Evolutionary conservation across 2,888 invertebrate genomes (phyloP), one percentile per base, ranked within the genome.

Genomic region (Sarcophaga caerulescens): DNA sequence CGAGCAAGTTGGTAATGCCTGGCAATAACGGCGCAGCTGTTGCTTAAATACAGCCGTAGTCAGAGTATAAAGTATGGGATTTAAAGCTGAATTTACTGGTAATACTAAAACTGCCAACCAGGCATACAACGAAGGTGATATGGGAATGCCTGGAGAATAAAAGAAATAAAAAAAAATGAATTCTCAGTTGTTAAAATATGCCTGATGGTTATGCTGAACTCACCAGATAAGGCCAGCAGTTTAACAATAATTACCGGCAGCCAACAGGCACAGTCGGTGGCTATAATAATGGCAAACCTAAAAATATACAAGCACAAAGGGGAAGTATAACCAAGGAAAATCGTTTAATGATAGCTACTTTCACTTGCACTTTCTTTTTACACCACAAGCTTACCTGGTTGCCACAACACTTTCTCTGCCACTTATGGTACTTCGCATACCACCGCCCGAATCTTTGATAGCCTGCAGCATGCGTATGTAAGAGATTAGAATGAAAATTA

Each of bases 211-310:
- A 62, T 63, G 21, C 19, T 3, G 52, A 57, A 77, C 83, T 89
- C 89, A 94, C 95, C 95, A 85, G 93, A 92, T 19, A 95, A 92
- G 2, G 95, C 95, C 6, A 94, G 91, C 80, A 94, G 87, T 90
- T 95, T 95, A 63, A 95, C 94, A 44, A 94, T 89, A 60, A 95
- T 94, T 47, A 95, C 93, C 4, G 95, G 95, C 78, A 95, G 93
- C 95, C 95, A 95, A 90, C 95, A 95, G 62, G 94, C 91, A 88
- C 94, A 95, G 89, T 95, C 95, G 0, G 95, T 95, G 66, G 94
- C 93, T 35, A 95, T 94, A 88, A 95, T 95, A 52, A 95, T 93
- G 10, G 94, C 94, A 89, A 95, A 95, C 60, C 92, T 92, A 62
- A 6, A n/a, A n/a, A 4, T 65, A 70, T 8, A 19, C 3, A 52